Conservation (phyloP, 2,113 vertebrate genomes). For the Stigmatopora nigra region DNA sequence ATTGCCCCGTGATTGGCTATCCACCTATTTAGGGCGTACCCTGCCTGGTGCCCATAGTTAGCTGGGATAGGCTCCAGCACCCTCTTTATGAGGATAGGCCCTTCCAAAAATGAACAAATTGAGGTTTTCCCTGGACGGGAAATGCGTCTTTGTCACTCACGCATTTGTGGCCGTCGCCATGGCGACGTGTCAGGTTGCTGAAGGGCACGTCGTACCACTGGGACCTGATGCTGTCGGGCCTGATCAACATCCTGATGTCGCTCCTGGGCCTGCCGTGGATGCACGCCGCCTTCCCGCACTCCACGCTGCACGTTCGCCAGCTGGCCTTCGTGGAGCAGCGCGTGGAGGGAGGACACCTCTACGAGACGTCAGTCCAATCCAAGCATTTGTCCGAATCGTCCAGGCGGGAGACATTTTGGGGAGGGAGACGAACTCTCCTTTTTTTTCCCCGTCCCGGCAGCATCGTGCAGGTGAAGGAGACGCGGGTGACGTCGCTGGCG, state of each 20-base stretch:
- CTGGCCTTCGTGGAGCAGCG: constrained; percentile 93
- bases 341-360: constrained; percentile 92
- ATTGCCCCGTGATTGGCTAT: too few relatives aligned
- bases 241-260: constrained; percentile 92
- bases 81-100: too few relatives aligned
- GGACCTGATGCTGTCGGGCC: constrained; percentile 91
- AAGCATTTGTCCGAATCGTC: too few relatives aligned
- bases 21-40: too few relatives aligned
- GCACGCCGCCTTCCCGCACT: constrained; percentile 95
- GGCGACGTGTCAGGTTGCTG: constrained; percentile 73
- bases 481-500: constrained; percentile 81
- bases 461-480: constrained; percentile 93
- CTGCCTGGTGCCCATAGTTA: too few relatives aligned
- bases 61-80: too few relatives aligned
- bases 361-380: too few relatives aligned
- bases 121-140: background rate
- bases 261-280: constrained; percentile 94
- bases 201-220: constrained; percentile 98
- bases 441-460: constrained; percentile 68
- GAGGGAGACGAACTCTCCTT: background rate
- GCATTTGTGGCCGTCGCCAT: background rate
- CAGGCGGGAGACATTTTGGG: constrained; percentile 77
- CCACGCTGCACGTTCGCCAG: constrained; percentile 88
- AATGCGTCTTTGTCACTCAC: background rate
- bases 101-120: too few relatives aligned